Evolutionary conservation across 2,797 vertebrate genomes (phyloP).

Genomic region (Champsocephalus gunnari): DNA sequence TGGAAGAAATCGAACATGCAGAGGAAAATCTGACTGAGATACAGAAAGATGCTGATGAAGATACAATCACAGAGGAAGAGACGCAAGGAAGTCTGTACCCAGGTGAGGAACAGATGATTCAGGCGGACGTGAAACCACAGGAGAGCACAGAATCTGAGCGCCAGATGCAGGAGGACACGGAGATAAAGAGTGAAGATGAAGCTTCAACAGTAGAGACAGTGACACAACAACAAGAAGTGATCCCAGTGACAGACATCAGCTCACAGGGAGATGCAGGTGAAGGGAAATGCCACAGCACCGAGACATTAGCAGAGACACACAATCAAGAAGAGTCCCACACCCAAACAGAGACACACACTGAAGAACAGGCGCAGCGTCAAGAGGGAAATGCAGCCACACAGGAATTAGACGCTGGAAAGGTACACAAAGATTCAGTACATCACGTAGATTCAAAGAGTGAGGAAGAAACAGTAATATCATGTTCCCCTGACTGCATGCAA

Average conservation of each 20-base stretch:
- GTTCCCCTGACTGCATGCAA: conserved; percentile 22
- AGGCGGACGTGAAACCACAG: conserved; percentile 31
- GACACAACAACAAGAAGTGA: conserved; percentile 27
- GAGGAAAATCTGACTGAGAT: conserved; percentile 30
- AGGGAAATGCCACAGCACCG: conserved; percentile 25
- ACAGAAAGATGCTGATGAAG: conserved; percentile 8
- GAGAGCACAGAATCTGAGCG: conserved; percentile 40
- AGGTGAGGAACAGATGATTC: conserved; percentile 27
- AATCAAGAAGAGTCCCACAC: conserved; percentile 18
- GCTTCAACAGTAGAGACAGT: conserved; percentile 18
- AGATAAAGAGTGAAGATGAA: conserved; percentile 12
- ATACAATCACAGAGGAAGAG: conserved; percentile 18
- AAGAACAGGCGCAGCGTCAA: conserved; percentile 4
- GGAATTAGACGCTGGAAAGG: conserved; percentile 5
- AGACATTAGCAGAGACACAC: conserved; percentile 45
- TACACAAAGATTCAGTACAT: conserved; percentile 8
- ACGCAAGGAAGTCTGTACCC: not conserved
- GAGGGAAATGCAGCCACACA: conserved; percentile 5
- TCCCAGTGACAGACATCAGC: conserved; percentile 19
- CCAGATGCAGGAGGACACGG: conserved; percentile 21
- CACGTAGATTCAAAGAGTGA: conserved; percentile 10
- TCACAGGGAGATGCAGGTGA: conserved; percentile 9
- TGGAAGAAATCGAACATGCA: conserved; percentile 20
- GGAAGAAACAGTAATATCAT: conserved; percentile 9
- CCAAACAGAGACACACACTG: conserved; percentile 37